Conservation (phyloP, 2,888 invertebrate genomes). For the Ormia ochracea region DNA sequence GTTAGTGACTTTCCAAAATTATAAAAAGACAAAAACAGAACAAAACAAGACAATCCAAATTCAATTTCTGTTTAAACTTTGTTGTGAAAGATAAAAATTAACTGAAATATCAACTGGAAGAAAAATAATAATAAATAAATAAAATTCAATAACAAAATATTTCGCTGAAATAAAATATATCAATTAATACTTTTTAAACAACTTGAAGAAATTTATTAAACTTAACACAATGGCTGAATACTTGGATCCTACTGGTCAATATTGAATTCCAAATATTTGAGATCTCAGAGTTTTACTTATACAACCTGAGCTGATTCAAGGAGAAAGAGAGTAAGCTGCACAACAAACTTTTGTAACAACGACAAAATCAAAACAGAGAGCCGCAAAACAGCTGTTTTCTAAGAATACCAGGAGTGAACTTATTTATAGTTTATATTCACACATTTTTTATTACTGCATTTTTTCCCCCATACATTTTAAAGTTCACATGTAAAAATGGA, state of each 20-base stretch:
- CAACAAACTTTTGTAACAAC: not conserved
- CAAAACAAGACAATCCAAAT: not conserved
- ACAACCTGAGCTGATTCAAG: constrained; percentile 1
- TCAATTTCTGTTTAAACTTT: not conserved
- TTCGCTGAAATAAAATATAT: constrained; percentile 41
- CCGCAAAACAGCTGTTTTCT: constrained; percentile 47
- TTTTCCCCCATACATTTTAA: not conserved
- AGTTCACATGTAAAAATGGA: constrained; percentile 67
- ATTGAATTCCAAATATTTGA: constrained; percentile 63
- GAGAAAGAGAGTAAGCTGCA: constrained; percentile 28
- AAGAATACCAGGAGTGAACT: constrained; percentile 17
- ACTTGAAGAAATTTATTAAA: constrained; percentile 46
- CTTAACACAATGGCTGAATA: constrained; percentile 70
- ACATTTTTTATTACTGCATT: too few relatives aligned
- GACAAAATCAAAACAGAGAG: constrained; percentile 54
- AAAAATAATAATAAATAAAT: not conserved
- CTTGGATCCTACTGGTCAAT: constrained; percentile 77
- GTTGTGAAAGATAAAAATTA: not conserved
- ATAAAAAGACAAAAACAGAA: constrained; percentile 19
- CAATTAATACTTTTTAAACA: not conserved
- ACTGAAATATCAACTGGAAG: constrained; percentile 8
- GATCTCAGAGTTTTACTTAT: constrained; percentile 17
- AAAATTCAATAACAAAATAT: not conserved
- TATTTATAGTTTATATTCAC: not conserved
- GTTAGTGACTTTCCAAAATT: constrained; percentile 75